Evolutionary conservation across 2,888 invertebrate species (phyloP).

Genomic region (Polyommatus iphigenia): DNA sequence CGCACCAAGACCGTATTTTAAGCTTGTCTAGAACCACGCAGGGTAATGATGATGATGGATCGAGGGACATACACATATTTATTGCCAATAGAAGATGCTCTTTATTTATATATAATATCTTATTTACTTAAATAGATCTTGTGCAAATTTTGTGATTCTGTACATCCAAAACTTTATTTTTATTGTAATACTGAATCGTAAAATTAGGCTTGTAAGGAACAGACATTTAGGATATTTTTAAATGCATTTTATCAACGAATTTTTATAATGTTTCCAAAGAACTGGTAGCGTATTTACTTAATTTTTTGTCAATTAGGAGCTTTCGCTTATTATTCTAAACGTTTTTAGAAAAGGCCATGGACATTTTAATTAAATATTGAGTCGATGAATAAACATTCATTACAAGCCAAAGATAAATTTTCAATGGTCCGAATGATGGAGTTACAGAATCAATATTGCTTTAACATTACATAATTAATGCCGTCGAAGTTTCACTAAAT

Average conservation of each 20-base stretch:
- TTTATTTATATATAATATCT: conserved; percentile 17
- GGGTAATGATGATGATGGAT: neutral
- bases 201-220: conserved; percentile 23
- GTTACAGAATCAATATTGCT: conserved; percentile 26
- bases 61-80: neutral
- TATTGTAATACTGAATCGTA: neutral
- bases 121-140: neutral
- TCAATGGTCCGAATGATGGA: neutral
- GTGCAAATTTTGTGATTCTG: conserved; percentile 27
- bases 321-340: neutral
- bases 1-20: neutral
- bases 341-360: neutral
- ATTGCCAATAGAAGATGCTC: conserved; percentile 22
- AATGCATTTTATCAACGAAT: neutral
- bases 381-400: neutral
- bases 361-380: neutral
- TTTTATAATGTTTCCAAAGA: neutral
- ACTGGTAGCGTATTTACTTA: too few species aligned
- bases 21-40: neutral
- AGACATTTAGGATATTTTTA: neutral
- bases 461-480: conserved; percentile 35
- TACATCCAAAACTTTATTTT: neutral
- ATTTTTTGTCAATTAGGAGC: neutral
- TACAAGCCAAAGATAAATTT: conserved; percentile 21
- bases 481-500: conserved; percentile 63